Base-by-base conservation (phyloP, 2,113 vertebrate genomes). In the Charina bottae region DNA sequence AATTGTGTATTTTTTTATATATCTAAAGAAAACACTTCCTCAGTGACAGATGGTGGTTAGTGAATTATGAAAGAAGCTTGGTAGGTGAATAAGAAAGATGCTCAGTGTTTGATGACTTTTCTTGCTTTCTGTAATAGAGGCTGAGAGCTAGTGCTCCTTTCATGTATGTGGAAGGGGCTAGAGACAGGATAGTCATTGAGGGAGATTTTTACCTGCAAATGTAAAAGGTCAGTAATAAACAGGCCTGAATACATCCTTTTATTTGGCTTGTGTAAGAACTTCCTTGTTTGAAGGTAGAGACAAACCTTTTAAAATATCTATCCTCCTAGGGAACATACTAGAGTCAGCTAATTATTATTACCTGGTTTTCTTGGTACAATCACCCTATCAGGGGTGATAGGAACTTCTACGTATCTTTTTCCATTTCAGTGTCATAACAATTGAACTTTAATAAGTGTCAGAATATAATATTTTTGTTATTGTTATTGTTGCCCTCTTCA, bases 1-100 rank as follows among this genome's bases (percentile, higher is more conserved):
- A 64, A 90, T 94, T 96, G 88, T 95, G 93, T 93, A 85, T 42
- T 87, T 95, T 94, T 95, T 89, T 42, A 64, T 59, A 91, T 92
- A 83, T 46, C 4, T 88, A 17, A 92, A 93, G 13, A 33, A 88
- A 53, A 3, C 72, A 21, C 90, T 94, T 93, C 90, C 85, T 95
- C 87, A 89, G 46, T 90, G 90, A 59, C 7, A 93, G 93, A 59
- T 94, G 83, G 83, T 91, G 93, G 59, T 93, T 62, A 72, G 64
- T 8, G 15, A 89, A 92, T 90, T 93, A 68, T 96, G 83, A 91
- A 96, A 94, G 83, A 92, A 88, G 59, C 93, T 90, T 91, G 89
- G 87, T 88, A 95, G 92, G 49, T 92, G 85, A 64, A 84, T 89
- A 62, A 84, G 87, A 89, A 83, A 92, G 87, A 89, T 60, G 13